Conservation (phyloP, 1,140 invertebrate genomes). For the Luehdorfia chinensis region DNA sequence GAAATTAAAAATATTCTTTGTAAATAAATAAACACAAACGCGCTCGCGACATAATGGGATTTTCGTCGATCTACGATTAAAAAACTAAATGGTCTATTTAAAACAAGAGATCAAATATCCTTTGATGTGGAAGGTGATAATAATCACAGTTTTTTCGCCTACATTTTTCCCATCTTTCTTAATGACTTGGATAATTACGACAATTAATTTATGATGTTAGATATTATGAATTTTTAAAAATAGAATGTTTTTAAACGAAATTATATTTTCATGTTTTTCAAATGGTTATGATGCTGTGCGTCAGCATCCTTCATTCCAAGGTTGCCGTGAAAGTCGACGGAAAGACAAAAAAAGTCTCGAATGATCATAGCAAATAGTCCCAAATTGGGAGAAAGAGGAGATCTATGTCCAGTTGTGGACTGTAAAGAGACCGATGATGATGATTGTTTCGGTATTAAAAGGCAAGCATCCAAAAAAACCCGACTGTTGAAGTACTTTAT, state of each 20-base stretch:
- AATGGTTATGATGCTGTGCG: too few species aligned
- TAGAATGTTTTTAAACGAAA: too few species aligned
- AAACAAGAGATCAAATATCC: slow-evolving; percentile 12
- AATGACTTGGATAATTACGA: slow-evolving; percentile 13
- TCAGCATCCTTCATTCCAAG: too few species aligned
- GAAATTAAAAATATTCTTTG: slow-evolving; percentile 8
- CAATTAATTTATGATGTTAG: background rate
- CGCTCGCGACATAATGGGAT: slow-evolving; percentile 8
- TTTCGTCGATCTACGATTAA: slow-evolving; percentile 7
- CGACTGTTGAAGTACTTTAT: slow-evolving; percentile 14
- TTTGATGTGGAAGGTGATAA: slow-evolving; percentile 15
- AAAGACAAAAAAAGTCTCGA: too few species aligned
- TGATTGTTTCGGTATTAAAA: too few species aligned
- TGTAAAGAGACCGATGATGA: too few species aligned
- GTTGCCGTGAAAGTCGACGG: too few species aligned
- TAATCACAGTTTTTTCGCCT: slow-evolving; percentile 3
- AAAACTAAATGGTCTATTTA: slow-evolving; percentile 14
- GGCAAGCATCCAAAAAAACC: too few species aligned
- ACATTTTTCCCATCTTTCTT: background rate
- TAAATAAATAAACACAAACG: slow-evolving; percentile 3
- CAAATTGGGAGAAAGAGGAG: too few species aligned
- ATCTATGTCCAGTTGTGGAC: too few species aligned
- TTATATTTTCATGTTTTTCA: too few species aligned
- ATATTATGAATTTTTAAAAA: background rate
- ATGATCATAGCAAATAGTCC: too few species aligned